Conservation (phyloP, 53 echinoderm and acorn worm species). For the Actinopyga echinites region DNA sequence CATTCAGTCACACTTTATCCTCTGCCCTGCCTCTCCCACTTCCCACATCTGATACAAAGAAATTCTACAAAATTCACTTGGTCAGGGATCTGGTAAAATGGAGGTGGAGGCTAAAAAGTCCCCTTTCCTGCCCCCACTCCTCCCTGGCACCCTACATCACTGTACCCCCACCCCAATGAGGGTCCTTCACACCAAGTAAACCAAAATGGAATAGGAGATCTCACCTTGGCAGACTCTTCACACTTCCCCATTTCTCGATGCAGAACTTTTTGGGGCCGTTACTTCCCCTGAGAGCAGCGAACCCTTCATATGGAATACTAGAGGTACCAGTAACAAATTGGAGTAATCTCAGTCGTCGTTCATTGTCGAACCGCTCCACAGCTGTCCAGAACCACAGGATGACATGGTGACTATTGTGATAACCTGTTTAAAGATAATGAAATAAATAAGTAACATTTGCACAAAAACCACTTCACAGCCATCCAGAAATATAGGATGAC, state of each 20-base stretch:
- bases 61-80: no score
- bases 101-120: no score
- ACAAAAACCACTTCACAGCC: constrained; percentile 79
- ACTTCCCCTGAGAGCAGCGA: constrained; percentile 95
- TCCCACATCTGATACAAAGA: no score
- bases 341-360: constrained; percentile 82
- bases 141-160: no score
- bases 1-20: no score
- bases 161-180: no score
- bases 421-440: constrained; percentile 50
- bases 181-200: neutral
- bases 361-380: constrained; percentile 95
- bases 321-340: constrained; percentile 99
- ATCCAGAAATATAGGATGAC: constrained; percentile 93
- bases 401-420: constrained; percentile 91
- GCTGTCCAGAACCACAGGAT: constrained; percentile 98
- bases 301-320: constrained; percentile 97
- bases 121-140: no score
- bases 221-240: constrained; percentile 86
- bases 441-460: no score
- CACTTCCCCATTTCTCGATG: constrained; percentile 98
- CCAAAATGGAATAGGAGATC: neutral
- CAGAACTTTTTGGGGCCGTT: constrained; percentile 98
- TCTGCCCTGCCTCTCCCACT: no score
- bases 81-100: no score